These are phyloP conservation scores for Venusia cambrica DNA, from an alignment of 2,888 invertebrate genomes.

Conservation along the genomic window DNA sequence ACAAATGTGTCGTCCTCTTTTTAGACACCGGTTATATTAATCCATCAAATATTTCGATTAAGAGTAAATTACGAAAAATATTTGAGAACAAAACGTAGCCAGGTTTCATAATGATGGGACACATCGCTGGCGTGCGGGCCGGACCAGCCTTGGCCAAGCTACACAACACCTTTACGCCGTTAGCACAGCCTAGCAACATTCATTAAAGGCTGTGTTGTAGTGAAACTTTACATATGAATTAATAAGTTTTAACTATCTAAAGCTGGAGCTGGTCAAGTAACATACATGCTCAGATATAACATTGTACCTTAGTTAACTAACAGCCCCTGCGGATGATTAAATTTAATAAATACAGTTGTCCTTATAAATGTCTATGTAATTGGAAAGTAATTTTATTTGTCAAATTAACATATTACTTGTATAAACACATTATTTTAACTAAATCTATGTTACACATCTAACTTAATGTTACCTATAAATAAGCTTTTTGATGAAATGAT, in stretches of 20 bases:
- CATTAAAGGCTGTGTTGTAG: constrained; percentile 20
- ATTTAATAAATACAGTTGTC: constrained; percentile 8
- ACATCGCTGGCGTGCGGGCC: too few relatives aligned
- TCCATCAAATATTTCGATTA: too few relatives aligned
- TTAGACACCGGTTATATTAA: too few relatives aligned
- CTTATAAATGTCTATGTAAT: constrained; percentile 7
- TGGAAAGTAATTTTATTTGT: constrained; percentile 10
- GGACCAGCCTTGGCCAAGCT: too few relatives aligned
- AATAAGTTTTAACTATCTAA: too few relatives aligned
- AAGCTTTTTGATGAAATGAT: constrained; percentile 32
- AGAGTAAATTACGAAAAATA: too few relatives aligned
- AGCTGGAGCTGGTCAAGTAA: too few relatives aligned
- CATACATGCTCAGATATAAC: too few relatives aligned
- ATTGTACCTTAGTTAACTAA: constrained; percentile 2
- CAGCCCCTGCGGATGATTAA: constrained; percentile 2
- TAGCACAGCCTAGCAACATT: constrained; percentile 17
- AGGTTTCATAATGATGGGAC: too few relatives aligned
- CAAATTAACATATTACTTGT: constrained; percentile 16
- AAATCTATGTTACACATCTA: constrained; percentile 27
- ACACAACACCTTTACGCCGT: constrained; percentile 9
- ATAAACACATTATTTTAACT: constrained; percentile 18
- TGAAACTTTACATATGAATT: constrained; percentile 19
- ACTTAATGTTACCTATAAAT: constrained; percentile 39
- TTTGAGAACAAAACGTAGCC: too few relatives aligned
- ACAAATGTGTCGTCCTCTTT: too few relatives aligned